Conservation (phyloP, 2,888 invertebrate genomes). For the Agonopterix heracliana region DNA sequence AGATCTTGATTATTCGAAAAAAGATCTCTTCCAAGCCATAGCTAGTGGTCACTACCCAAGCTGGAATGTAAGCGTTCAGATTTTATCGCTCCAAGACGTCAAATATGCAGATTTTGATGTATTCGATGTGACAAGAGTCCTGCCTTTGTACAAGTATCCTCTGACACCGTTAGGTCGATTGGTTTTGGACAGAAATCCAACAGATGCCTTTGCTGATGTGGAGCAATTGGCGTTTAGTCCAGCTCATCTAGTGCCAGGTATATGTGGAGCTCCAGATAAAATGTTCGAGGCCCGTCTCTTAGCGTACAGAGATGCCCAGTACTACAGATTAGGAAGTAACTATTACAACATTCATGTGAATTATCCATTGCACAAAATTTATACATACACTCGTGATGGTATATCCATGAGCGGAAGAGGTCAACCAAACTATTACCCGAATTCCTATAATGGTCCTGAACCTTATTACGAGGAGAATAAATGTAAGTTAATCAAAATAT, state of each 20-base stretch:
- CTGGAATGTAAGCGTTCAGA: conserved; percentile 59
- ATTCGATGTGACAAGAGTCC: conserved; percentile 60
- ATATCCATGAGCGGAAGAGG: conserved; percentile 25
- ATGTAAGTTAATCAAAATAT: conserved; percentile 10
- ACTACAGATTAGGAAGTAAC: conserved; percentile 32
- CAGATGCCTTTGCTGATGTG: conserved; percentile 66
- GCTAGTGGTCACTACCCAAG: conserved; percentile 74
- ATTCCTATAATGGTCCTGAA: conserved; percentile 32
- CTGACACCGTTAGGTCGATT: conserved; percentile 67
- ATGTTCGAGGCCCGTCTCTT: conserved; percentile 68
- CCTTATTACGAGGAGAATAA: conserved; percentile 27
- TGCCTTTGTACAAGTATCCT: conserved; percentile 61
- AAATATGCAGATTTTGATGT: conserved; percentile 50
- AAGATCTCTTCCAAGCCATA: conserved; percentile 91
- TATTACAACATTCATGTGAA: conserved; percentile 31
- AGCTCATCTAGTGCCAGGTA: conserved; percentile 45
- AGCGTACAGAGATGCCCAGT: conserved; percentile 75
- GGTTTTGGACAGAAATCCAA: conserved; percentile 62
- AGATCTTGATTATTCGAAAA: conserved; percentile 88
- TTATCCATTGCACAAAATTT: conserved; percentile 19
- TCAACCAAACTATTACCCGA: conserved; percentile 33
- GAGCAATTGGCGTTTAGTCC: conserved; percentile 70
- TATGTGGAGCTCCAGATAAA: conserved; percentile 65
- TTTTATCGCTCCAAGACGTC: conserved; percentile 53
- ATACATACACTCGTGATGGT: conserved; percentile 30